phyloP scores from a whole-genome alignment of 2,888 invertebrate species.

The Disparrhopalites patrizii region DNA sequence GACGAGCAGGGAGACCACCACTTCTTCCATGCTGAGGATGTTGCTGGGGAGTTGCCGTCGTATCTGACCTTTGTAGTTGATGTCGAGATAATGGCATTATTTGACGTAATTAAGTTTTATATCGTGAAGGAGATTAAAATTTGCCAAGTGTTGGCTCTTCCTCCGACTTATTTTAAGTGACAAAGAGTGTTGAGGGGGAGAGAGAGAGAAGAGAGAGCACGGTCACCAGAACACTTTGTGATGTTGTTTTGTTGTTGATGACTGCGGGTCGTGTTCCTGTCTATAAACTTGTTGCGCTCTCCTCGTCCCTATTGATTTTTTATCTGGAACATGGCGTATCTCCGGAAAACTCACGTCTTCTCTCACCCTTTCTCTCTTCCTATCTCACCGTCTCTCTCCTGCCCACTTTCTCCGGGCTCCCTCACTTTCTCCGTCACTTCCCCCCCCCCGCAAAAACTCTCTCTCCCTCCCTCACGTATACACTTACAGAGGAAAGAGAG shows the following conservation, averaged over 20 bases:
- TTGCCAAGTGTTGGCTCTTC: background rate
- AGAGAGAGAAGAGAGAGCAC: background rate
- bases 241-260: background rate
- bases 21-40: conserved; percentile 19
- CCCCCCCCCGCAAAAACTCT: too few species aligned
- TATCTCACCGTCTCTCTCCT: too few species aligned
- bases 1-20: conserved; percentile 29
- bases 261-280: background rate
- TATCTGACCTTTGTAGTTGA: conserved; percentile 39
- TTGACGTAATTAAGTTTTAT: background rate
- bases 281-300: conserved; percentile 7
- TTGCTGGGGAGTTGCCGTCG: conserved; percentile 38
- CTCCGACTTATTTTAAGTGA: too few species aligned
- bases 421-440: too few species aligned
- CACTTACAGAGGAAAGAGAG: too few species aligned
- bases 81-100: conserved; percentile 33
- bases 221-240: too few species aligned
- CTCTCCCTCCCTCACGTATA: too few species aligned
- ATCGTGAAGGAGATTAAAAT: background rate
- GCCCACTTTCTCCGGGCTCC: too few species aligned
- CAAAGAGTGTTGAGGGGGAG: background rate
- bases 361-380: background rate
- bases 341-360: background rate
- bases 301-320: conserved; percentile 17
- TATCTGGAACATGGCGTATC: conserved; percentile 22